Evolutionary conservation across 35 echinoderm and acorn worm species (phyloP), one percentile per base, ranked within the genome.

Genomic region (Apostichopus californicus): DNA sequence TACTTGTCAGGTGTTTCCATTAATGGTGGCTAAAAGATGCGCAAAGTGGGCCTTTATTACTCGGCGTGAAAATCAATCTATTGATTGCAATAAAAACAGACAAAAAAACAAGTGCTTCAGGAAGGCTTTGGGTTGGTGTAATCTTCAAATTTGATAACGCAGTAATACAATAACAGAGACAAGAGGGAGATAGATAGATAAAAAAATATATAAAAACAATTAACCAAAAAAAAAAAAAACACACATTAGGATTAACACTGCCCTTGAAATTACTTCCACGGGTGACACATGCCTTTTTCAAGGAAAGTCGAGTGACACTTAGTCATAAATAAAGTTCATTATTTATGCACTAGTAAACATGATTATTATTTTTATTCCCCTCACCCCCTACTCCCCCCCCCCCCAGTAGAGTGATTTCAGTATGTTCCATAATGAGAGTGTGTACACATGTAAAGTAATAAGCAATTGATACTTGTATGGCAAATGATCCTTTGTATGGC

Each of bases 1-100:
- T 85, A 85, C 81, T 55, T 55, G 81, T 85, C 81, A 85, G 81
- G 81, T 85, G 81, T 85, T 85, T 85, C 81, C 81, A 85, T 85
- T 85, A 85, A 85, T 85, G 81, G 57, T 24, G 55, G 24, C 55
- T 85, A 85, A 55, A 85, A 85, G 14, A 85, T 59, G 57, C 81
- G 17, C 81, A 85, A 85, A 85, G 81, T 85, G 54, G 15, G 55
- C 56, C 81, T 85, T 85, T 85, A 85, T 85, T 85, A 58, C 81
- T 60, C 56, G 20, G 14, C 25, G 8, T 63, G 57, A 85, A 83
- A 85, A 85, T 85, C 81, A 85, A 85, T 85, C 21, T 85, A 85
- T 85, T 85, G 81, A 85, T 85, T 85, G 15, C 81, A 85, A 85
- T 85, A 85, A 85, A 60, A 75, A 85, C 81, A 58, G 81, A 85